Percentiles rank a stretch among this genome's conserved stretches.
These are phyloP conservation scores for Leucania comma DNA, from an alignment of 2,888 invertebrate genomes.

Conservation along the genomic window DNA sequence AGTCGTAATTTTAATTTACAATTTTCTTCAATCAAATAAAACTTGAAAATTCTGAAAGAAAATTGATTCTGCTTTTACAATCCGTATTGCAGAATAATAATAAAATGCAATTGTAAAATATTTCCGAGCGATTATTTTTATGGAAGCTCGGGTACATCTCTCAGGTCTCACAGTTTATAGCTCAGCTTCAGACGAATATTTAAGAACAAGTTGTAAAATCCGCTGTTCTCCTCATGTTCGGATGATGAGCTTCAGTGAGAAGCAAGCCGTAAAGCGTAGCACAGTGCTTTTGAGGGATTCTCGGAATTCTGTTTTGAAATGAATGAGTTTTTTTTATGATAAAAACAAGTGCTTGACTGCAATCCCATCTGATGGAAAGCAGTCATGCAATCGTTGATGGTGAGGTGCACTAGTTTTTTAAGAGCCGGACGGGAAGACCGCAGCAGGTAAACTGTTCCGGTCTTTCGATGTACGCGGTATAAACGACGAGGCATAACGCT, in stretches of 20 bases:
- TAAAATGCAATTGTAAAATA: conserved; percentile 16
- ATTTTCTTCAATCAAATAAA: background rate
- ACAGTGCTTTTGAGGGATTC: background rate
- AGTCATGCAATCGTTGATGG: too few species aligned
- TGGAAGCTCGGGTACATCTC: background rate
- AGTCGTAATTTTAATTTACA: background rate
- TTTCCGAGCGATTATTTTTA: conserved; percentile 23
- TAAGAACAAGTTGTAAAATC: conserved; percentile 31
- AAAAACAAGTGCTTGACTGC: too few species aligned
- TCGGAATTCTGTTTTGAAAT: conserved; percentile 7
- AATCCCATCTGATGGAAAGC: too few species aligned
- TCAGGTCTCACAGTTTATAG: conserved; percentile 35
- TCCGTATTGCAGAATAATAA: background rate
- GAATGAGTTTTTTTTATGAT: background rate
- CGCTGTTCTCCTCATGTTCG: background rate
- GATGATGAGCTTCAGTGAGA: conserved; percentile 22
- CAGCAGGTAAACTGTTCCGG: too few species aligned
- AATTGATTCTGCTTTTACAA: background rate
- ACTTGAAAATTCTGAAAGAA: background rate
- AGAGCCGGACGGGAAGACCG: too few species aligned
- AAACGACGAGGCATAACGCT: too few species aligned
- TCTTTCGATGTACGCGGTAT: too few species aligned
- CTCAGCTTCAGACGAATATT: conserved; percentile 16
- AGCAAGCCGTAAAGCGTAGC: conserved; percentile 22
- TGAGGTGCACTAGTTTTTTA: too few species aligned